Evolutionary conservation across 1,140 invertebrate genomes (phyloP).

Genomic region (Drosophila rhopaloa): DNA sequence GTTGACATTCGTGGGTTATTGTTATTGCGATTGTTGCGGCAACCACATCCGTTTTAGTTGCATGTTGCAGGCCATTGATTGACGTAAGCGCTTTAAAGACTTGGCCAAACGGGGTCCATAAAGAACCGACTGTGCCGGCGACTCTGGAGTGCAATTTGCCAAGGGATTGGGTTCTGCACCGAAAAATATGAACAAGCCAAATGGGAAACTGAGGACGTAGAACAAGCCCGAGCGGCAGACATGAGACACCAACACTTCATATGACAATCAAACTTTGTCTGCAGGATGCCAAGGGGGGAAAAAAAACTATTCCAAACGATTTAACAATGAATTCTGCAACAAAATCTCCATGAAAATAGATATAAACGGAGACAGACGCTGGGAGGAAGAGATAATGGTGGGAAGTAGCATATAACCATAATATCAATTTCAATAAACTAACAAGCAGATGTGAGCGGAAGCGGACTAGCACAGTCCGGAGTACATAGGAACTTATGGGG

Average conservation of each 20-base stretch:
- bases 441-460: slow-evolving; percentile 58
- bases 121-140: slow-evolving; percentile 6
- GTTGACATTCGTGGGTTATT: slow-evolving; percentile 49
- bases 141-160: slow-evolving; percentile 20
- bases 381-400: slow-evolving; percentile 17
- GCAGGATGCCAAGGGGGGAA: slow-evolving; percentile 15
- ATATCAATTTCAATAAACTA: slow-evolving; percentile 83
- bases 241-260: slow-evolving; percentile 46
- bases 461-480: slow-evolving; percentile 17
- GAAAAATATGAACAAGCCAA: slow-evolving; percentile 46
- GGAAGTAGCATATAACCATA: slow-evolving; percentile 58
- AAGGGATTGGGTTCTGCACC: slow-evolving; percentile 22
- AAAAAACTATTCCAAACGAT: slow-evolving; percentile 68
- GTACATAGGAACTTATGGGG: slow-evolving; percentile 51
- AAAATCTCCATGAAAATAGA: slow-evolving; percentile 70
- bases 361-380: slow-evolving; percentile 17
- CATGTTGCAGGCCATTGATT: slow-evolving; percentile 57
- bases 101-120: slow-evolving; percentile 26
- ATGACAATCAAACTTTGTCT: slow-evolving; percentile 54
- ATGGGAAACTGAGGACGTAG: slow-evolving; percentile 19
- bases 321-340: slow-evolving; percentile 77
- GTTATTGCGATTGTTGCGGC: slow-evolving; percentile 39
- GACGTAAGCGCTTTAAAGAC: slow-evolving; percentile 75
- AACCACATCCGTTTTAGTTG: slow-evolving; percentile 61
- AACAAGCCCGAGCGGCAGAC: slow-evolving; percentile 19